A percentile compares a stretch with the other conserved stretches of the same genome.
Conservation (phyloP, 2,888 invertebrate genomes). For the Epistrophella euchroma region DNA sequence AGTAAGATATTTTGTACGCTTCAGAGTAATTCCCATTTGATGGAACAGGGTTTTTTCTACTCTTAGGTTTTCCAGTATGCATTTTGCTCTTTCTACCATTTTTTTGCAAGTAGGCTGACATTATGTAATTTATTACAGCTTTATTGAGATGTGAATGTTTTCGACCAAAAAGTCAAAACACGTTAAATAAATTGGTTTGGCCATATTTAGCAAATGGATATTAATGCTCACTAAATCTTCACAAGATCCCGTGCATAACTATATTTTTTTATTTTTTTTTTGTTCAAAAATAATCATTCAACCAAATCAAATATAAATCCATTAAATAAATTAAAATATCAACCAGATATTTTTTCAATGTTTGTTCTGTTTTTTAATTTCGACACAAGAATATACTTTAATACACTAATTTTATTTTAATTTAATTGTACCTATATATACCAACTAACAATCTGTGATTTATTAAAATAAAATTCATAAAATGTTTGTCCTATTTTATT, state of each 20-base stretch:
- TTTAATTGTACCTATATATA: background rate
- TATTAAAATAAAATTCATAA: slow-evolving; percentile 14
- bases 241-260: background rate
- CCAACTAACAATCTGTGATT: slow-evolving; percentile 8
- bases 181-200: too few relatives aligned
- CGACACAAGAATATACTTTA: background rate
- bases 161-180: too few relatives aligned
- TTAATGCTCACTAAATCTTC: background rate
- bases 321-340: slow-evolving; percentile 21
- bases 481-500: background rate
- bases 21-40: too few relatives aligned
- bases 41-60: too few relatives aligned
- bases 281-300: background rate
- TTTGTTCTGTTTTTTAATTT: background rate
- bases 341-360: background rate
- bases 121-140: too few relatives aligned
- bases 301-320: slow-evolving; percentile 5
- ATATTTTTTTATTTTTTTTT: background rate
- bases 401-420: background rate
- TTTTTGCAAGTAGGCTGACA: too few relatives aligned
- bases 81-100: too few relatives aligned
- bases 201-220: background rate
- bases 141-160: too few relatives aligned
- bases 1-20: too few relatives aligned
- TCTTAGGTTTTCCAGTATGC: too few relatives aligned